Base-by-base conservation (phyloP, 2,888 invertebrate species). In the Salticus scenicus region DNA sequence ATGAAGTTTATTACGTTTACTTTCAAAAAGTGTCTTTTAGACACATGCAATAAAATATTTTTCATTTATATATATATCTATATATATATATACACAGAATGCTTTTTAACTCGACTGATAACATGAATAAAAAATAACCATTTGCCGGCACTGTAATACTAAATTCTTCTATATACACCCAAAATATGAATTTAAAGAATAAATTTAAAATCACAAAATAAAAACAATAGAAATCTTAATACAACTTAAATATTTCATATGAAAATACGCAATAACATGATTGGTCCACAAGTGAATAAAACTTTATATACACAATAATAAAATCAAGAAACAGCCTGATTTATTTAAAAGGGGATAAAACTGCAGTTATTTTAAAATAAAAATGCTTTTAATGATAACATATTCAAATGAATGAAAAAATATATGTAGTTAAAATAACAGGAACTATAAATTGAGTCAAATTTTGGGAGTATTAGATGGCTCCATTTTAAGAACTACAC, bases 211-310 rank as follows among this genome's bases (percentile, higher is more conserved):
- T n/a, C 10, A 37, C 37, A 37, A 37, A 37, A 37, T 37, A 7
- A 7, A 37, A 37, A 37, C 10, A 10, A 37, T 4, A 57, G 5
- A 24, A 8, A 57, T 57, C 57, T 24, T 17, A 47, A 57, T n/a
- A 20, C 57, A 17, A 1, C 2, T 57, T 24, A 57, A 20, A 57
- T 24, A 17, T 57, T 5, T 4, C 57, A 57, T 2, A 57, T n/a
- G 57, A 57, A 24, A 57, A 24, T 24, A 57, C 7, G 24, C 20
- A 57, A 24, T 1, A 57, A 24, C 24, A 57, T 5, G 57, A 57
- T 57, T 57, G 57, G 57, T 57, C 57, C 57, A 57, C 57, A 57
- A 24, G 57, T 57, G 4, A 57, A 57, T 57, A 57, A 20, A 57
- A 5, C 24, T 7, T 4, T 57, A 57, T 57, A 24, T 57, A 57